Evolutionary conservation across 1,140 invertebrate genomes (phyloP), one percentile per base, ranked within the genome.

Genomic region (Hyles vespertilio): DNA sequence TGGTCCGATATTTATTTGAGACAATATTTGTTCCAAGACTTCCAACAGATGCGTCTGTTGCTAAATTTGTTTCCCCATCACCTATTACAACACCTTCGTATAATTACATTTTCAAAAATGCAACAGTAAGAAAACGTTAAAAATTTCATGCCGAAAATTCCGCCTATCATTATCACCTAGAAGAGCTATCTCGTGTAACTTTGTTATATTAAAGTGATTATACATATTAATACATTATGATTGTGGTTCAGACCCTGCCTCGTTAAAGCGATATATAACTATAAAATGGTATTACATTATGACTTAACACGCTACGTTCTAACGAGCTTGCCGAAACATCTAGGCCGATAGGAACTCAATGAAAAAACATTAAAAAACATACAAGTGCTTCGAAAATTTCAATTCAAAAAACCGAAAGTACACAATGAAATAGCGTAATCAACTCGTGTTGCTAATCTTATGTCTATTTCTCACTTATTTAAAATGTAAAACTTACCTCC

Each of bases 301-400:
- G 12, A 40, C 34, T 53, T 40, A 7, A 52, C 72, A 81, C 79
- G 65, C 70, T 40, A 40, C 36, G 36, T 40, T 40, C 36, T 40
- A 40, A 72, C 51, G 83, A 81, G 82, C 82, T 69, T 78, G 70
- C 78, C 70, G 69, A 80, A 80, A 80, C 70, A 81, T 78, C 74
- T 87, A 87, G 77, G 80, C 77, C 81, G 68, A 85, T 87, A 87
- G 84, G 84, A 86, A 84, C 80, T 84, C 71, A 83, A 80, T 40
- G 36, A 40, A 40, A 5, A 40, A 40, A 5, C 36, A 40, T 2
- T 40, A 40, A 40, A n/a, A 40, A 22, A 22, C 22, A 22, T 8
- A 40, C 4, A 40, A 40, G 36, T 40, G 36, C 36, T 40, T 40
- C 3, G 36, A 40, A 40, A 5, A 5, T 40, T 40, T 5, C 8